These are phyloP conservation scores for Sitobion miscanthi DNA, from an alignment of 1,140 invertebrate species.

Conservation along the genomic window DNA sequence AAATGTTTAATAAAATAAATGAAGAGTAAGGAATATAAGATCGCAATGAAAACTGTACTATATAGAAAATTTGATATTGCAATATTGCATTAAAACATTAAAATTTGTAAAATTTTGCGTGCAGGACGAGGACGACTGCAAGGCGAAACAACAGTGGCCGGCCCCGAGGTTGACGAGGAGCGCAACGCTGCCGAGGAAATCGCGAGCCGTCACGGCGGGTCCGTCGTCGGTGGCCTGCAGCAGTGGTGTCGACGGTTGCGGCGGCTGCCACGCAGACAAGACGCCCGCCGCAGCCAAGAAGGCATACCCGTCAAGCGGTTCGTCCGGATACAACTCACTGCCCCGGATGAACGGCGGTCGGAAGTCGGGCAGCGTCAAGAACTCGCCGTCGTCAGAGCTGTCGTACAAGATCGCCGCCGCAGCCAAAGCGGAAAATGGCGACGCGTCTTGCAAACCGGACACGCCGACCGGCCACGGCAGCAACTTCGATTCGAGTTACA, in stretches of 20 bases:
- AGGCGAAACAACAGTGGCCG: conserved; percentile 48
- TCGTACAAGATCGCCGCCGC: conserved; percentile 30
- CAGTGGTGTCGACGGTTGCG: not conserved
- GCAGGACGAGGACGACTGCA: not conserved
- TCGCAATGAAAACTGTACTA: not conserved
- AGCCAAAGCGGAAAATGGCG: not conserved
- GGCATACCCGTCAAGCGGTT: conserved; percentile 59
- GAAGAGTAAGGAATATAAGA: not conserved
- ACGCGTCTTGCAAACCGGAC: not conserved
- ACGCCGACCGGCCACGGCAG: not conserved
- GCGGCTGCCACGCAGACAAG: not conserved
- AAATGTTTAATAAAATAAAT: not conserved
- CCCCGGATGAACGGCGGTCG: conserved; percentile 59
- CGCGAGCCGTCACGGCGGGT: conserved; percentile 28
- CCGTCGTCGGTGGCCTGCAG: conserved; percentile 53
- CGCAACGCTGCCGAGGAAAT: conserved; percentile 58
- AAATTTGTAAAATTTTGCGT: not conserved
- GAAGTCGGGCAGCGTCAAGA: not conserved
- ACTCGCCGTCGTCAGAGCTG: conserved; percentile 41
- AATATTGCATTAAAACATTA: not conserved
- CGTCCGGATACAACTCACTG: conserved; percentile 61
- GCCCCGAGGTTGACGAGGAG: conserved; percentile 44
- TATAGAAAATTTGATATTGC: not conserved
- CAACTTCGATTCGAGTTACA: conserved; percentile 53
- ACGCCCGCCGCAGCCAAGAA: conserved; percentile 52